These are phyloP conservation scores for Amphiprion ocellaris DNA, from an alignment of 2,113 vertebrate species.

Conservation along the genomic window DNA sequence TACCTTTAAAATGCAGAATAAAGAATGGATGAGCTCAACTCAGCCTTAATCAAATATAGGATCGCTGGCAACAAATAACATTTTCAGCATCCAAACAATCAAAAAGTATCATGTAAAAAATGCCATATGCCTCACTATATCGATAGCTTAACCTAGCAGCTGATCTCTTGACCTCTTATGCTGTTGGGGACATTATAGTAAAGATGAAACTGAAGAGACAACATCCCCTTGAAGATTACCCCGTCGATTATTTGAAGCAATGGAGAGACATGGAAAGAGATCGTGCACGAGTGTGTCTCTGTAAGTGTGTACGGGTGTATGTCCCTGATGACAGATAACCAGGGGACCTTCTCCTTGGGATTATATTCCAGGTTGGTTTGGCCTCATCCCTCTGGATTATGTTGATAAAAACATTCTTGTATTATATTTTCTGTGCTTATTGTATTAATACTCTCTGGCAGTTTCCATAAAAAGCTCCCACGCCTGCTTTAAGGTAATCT, in stretches of 20 bases:
- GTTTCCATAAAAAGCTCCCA: slow-evolving; percentile 75
- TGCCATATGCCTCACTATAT: slow-evolving; percentile 5
- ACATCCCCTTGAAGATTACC: slow-evolving; percentile 77
- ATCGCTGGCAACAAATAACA: slow-evolving; percentile 3
- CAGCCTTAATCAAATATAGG: not conserved
- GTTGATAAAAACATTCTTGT: slow-evolving; percentile 87
- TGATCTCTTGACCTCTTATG: slow-evolving; percentile 20
- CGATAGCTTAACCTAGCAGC: slow-evolving; percentile 38
- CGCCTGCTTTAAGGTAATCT: slow-evolving; percentile 81
- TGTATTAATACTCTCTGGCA: slow-evolving; percentile 82
- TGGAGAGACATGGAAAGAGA: slow-evolving; percentile 52
- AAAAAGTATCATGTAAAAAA: slow-evolving; percentile 8
- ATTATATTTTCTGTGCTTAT: slow-evolving; percentile 85
- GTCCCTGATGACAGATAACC: slow-evolving; percentile 75
- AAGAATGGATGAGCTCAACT: not conserved
- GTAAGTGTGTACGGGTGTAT: slow-evolving; percentile 48
- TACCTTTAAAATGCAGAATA: not conserved
- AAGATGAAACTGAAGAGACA: slow-evolving; percentile 71
- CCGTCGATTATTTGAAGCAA: slow-evolving; percentile 73
- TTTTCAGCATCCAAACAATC: slow-evolving; percentile 22
- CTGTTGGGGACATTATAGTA: slow-evolving; percentile 27
- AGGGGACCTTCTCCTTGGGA: slow-evolving; percentile 83
- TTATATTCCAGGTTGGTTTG: slow-evolving; percentile 82
- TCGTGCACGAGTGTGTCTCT: slow-evolving; percentile 35
- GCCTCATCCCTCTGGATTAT: slow-evolving; percentile 83